phyloP scores from a whole-genome alignment of 2,888 invertebrate genomes.

The Scrobipalpa atriplicella region DNA sequence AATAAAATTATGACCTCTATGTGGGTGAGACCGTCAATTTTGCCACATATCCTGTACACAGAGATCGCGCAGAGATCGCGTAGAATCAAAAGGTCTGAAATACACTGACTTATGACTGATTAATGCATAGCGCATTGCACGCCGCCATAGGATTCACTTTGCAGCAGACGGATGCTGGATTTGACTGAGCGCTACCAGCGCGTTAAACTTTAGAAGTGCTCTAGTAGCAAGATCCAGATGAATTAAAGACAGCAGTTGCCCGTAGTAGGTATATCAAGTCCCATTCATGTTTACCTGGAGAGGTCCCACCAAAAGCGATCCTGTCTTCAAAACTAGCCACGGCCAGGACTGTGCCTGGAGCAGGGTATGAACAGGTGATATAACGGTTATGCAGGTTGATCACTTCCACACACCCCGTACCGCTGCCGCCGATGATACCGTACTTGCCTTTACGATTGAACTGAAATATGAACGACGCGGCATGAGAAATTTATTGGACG shows the following conservation, averaged over 20 bases:
- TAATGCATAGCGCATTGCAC: no score
- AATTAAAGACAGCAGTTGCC: no score
- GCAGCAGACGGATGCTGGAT: no score
- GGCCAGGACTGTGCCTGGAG: conserved; percentile 60
- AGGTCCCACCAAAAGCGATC: conserved; percentile 68
- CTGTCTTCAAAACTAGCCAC: conserved; percentile 64
- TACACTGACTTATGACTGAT: no score
- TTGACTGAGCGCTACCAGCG: no score
- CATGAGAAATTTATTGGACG: neutral
- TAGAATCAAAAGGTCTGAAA: no score
- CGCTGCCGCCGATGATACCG: conserved; percentile 73
- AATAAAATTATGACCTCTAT: neutral
- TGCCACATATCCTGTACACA: no score
- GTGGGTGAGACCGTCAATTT: no score
- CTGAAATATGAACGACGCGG: conserved; percentile 45
- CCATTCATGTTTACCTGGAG: conserved; percentile 2
- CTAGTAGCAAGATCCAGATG: neutral
- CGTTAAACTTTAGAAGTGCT: neutral
- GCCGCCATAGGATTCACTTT: no score
- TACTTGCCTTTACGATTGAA: conserved; percentile 77
- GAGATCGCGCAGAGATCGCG: no score
- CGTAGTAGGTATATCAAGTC: neutral
- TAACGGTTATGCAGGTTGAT: conserved; percentile 75
- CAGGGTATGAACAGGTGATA: conserved; percentile 70
- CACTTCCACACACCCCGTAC: conserved; percentile 72